Evolutionary conservation across 2,113 vertebrate species (phyloP).

Genomic region (Cyprinodon tularosa): DNA sequence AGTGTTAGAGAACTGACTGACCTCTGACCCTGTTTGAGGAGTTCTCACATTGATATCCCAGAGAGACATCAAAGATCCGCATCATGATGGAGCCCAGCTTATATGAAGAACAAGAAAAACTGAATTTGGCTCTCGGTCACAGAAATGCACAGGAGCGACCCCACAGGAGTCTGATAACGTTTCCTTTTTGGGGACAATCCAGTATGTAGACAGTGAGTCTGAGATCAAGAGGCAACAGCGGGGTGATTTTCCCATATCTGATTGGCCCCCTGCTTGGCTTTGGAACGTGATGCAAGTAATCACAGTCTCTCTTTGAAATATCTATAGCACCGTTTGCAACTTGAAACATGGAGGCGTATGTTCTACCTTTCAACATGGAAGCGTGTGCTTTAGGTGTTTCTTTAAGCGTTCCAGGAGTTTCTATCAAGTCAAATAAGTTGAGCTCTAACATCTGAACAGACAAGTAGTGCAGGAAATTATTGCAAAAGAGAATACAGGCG

Average conservation of each 20-base stretch:
- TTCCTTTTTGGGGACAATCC: constrained; percentile 46
- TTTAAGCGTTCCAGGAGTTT: neutral
- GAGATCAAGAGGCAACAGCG: constrained; percentile 40
- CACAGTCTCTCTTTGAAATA: constrained; percentile 67
- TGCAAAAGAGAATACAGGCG: too few species aligned
- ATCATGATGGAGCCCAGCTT: constrained; percentile 30
- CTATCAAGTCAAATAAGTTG: neutral
- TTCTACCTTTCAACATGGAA: constrained; percentile 21
- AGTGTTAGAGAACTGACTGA: neutral
- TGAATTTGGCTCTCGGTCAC: constrained; percentile 60
- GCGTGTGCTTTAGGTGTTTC: neutral
- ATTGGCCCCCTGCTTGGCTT: constrained; percentile 55
- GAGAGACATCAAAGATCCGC: constrained; percentile 21
- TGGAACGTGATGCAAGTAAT: constrained; percentile 74
- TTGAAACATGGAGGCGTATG: constrained; percentile 66
- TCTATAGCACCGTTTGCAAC: constrained; percentile 70
- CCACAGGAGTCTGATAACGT: constrained; percentile 62
- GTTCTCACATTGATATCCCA: constrained; percentile 42
- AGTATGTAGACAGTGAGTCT: constrained; percentile 2
- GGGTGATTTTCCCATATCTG: constrained; percentile 64
- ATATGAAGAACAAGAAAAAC: constrained; percentile 42
- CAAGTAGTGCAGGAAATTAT: neutral
- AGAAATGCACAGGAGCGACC: constrained; percentile 52
- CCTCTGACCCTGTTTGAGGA: constrained; percentile 32
- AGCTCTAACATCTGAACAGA: neutral